A percentile compares a stretch with the other conserved stretches of the same genome.
Evolutionary conservation across 1,140 invertebrate genomes (phyloP).

Genomic region (Diachasmimorpha longicaudata): DNA sequence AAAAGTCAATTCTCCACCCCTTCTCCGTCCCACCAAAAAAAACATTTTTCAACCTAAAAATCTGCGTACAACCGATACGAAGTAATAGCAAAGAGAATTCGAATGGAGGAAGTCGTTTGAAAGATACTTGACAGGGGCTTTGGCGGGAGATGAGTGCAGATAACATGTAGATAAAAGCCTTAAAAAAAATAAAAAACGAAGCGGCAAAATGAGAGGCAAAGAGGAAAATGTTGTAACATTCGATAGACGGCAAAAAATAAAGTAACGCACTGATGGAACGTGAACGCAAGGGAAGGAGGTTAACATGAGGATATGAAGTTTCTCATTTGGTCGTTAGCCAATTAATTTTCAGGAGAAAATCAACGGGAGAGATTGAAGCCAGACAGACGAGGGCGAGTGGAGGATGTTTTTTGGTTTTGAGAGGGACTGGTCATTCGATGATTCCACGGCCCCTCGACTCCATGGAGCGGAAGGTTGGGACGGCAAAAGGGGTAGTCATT

Average conservation of each 20-base stretch:
- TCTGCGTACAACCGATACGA: not conserved
- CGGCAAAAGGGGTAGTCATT: constrained; percentile 43
- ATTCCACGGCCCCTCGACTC: constrained; percentile 36
- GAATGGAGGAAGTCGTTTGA: not conserved
- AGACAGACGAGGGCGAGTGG: constrained; percentile 19
- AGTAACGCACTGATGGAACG: not conserved
- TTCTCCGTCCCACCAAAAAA: too few species aligned
- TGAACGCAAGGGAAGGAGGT: constrained; percentile 16
- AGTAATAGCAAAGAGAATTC: not conserved
- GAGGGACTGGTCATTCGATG: constrained; percentile 56
- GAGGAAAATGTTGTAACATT: not conserved
- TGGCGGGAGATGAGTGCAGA: not conserved
- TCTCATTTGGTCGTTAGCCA: constrained; percentile 60
- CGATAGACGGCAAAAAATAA: not conserved
- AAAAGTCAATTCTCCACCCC: not conserved
- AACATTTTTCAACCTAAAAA: not conserved
- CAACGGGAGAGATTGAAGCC: constrained; percentile 51
- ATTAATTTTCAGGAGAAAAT: constrained; percentile 61
- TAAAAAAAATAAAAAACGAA: not conserved
- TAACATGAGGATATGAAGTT: constrained; percentile 8
- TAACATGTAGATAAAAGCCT: not conserved
- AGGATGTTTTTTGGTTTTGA: constrained; percentile 2
- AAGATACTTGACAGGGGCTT: constrained; percentile 8
- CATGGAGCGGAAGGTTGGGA: not conserved
- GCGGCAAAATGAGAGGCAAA: not conserved